Conservation (phyloP, 2,888 invertebrate genomes). For the Teinopalpus imperialis region DNA sequence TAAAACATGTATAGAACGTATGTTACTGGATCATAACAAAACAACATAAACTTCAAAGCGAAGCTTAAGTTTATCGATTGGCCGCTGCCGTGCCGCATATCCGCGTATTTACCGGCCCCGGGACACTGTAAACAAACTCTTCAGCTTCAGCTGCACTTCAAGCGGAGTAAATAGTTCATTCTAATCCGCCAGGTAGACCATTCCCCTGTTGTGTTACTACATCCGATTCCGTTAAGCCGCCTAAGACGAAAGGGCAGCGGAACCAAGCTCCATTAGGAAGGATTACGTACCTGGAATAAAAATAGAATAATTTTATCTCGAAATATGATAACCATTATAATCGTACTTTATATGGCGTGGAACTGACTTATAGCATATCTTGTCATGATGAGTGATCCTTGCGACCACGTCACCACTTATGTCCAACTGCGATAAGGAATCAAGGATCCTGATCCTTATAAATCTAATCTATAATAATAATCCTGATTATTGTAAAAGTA, state of each 20-base stretch:
- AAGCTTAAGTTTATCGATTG: background rate
- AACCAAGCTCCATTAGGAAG: no score
- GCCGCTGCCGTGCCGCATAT: background rate
- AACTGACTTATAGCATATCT: no score
- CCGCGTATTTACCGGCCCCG: conserved; percentile 1
- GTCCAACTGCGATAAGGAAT: no score
- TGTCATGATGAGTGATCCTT: no score
- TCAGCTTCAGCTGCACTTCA: conserved; percentile 1
- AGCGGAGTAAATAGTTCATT: background rate
- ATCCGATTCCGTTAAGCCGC: background rate
- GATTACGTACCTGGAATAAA: conserved; percentile 8
- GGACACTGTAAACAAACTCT: background rate
- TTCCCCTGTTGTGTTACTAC: background rate
- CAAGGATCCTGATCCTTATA: no score
- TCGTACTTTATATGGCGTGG: no score
- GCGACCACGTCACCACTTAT: no score
- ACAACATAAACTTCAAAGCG: background rate
- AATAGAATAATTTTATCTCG: background rate
- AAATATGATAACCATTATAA: no score
- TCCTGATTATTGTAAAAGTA: no score
- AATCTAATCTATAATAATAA: no score
- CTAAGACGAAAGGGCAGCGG: background rate
- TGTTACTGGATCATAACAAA: no score
- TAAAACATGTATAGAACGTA: no score
- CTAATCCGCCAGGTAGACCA: conserved; percentile 8